Percentiles rank a stretch among this genome's conserved stretches.
phyloP scores from a whole-genome alignment of 2,797 vertebrate genomes.

The Pogonophryne albipinna region DNA sequence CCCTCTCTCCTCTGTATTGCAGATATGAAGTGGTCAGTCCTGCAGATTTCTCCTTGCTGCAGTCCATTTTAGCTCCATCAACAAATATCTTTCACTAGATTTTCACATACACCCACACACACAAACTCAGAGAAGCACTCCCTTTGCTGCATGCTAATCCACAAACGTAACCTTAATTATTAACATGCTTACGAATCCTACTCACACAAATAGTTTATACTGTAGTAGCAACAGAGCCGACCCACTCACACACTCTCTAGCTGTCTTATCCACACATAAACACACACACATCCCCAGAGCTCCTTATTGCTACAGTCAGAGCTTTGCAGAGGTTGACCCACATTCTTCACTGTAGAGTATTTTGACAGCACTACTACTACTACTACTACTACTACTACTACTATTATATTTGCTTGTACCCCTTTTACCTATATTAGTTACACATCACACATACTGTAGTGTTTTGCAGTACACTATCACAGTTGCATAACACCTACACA shows the following conservation, averaged over 20 bases:
- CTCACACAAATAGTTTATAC: conserved; percentile 5
- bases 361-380: conserved; percentile 57
- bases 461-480: neutral
- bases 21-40: conserved; percentile 31
- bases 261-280: conserved; percentile 2
- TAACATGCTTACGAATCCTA: neutral
- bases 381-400: conserved; percentile 25
- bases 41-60: conserved; percentile 18
- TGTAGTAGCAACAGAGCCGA: neutral
- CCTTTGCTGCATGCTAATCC: neutral
- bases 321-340: conserved; percentile 73
- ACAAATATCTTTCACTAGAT: conserved; percentile 7
- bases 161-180: neutral
- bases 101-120: neutral
- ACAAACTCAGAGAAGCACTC: conserved; percentile 3
- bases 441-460: neutral
- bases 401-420: conserved; percentile 13
- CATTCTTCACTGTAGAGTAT: conserved; percentile 70
- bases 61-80: conserved; percentile 24
- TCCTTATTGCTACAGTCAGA: conserved; percentile 45
- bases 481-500: neutral
- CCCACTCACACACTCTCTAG: neutral
- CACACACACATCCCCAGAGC: conserved; percentile 37
- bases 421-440: conserved; percentile 17
- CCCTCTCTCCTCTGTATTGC: conserved; percentile 13